These are phyloP conservation scores for Poeciliopsis turrubarensis DNA, from an alignment of 2,113 vertebrate species.

Conservation along the genomic window DNA sequence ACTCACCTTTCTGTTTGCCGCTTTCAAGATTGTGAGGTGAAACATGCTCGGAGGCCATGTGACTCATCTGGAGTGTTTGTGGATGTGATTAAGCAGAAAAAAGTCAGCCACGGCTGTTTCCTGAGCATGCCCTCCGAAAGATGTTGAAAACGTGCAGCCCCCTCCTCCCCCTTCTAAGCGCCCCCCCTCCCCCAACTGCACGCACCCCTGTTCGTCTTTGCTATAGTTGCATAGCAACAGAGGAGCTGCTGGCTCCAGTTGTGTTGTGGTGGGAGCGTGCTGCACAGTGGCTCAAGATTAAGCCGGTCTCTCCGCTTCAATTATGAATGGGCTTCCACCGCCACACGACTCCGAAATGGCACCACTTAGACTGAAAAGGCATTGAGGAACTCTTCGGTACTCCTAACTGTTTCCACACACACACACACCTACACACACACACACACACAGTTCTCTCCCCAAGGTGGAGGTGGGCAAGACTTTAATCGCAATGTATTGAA, in stretches of 20 bases:
- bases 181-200: background rate
- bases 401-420: constrained; percentile 48
- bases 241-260: constrained; percentile 77
- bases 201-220: constrained; percentile 53
- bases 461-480: constrained; percentile 19
- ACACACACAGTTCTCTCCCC: too few relatives aligned
- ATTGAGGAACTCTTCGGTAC: constrained; percentile 52
- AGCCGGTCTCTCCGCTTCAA: constrained; percentile 76
- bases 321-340: constrained; percentile 79
- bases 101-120: constrained; percentile 19
- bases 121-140: constrained; percentile 72
- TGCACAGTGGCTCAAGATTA: constrained; percentile 72
- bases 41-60: background rate
- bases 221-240: constrained; percentile 84
- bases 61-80: background rate
- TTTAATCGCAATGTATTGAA: constrained; percentile 73
- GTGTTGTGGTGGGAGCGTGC: constrained; percentile 70
- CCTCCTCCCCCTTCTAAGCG: background rate
- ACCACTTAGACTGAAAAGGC: constrained; percentile 67
- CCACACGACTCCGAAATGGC: constrained; percentile 71
- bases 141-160: constrained; percentile 70
- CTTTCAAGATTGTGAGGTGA: background rate
- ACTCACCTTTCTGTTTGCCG: background rate
- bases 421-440: too few relatives aligned
- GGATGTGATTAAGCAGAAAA: constrained; percentile 23